phyloP scores from a whole-genome alignment of 2,888 invertebrate genomes.

The Clunio marinus region DNA sequence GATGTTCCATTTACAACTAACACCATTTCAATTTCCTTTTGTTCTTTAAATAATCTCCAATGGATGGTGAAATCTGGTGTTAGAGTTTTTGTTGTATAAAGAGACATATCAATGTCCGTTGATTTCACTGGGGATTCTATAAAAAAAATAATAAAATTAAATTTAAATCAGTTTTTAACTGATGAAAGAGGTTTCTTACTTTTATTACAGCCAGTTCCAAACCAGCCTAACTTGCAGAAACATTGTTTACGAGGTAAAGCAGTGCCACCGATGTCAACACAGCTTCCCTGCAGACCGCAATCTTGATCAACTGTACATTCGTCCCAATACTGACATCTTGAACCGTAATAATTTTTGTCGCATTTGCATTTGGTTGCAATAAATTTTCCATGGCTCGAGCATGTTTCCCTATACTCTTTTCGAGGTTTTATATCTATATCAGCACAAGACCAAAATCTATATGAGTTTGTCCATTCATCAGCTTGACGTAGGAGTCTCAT shows the following conservation, averaged over 20 bases:
- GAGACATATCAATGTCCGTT: conserved; percentile 65
- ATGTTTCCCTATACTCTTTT: conserved; percentile 74
- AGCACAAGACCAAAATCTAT: conserved; percentile 93
- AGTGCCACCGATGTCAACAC: conserved; percentile 75
- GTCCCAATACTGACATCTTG: conserved; percentile 80
- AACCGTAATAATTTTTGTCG: conserved; percentile 73
- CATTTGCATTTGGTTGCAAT: conserved; percentile 75
- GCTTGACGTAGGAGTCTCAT: conserved; percentile 85
- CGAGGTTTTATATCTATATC: conserved; percentile 79
- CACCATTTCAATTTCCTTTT: conserved; percentile 81
- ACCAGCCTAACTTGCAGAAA: conserved; percentile 86
- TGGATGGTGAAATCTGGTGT: conserved; percentile 73
- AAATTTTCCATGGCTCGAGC: conserved; percentile 79
- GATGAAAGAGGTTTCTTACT: conserved; percentile 59
- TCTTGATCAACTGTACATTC: conserved; percentile 82
- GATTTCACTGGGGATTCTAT: conserved; percentile 72
- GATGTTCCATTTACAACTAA: conserved; percentile 84
- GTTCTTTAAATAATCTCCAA: conserved; percentile 79
- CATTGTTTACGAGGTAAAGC: conserved; percentile 79
- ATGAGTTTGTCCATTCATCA: conserved; percentile 79
- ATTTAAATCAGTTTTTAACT: too few species aligned
- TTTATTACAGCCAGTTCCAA: conserved; percentile 77
- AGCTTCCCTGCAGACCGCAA: conserved; percentile 81
- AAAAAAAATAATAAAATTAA: conserved; percentile 43
- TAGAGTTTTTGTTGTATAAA: conserved; percentile 66